These are phyloP conservation scores for Rhopalosiphum padi DNA, from an alignment of 1,140 invertebrate genomes.

Conservation along the genomic window DNA sequence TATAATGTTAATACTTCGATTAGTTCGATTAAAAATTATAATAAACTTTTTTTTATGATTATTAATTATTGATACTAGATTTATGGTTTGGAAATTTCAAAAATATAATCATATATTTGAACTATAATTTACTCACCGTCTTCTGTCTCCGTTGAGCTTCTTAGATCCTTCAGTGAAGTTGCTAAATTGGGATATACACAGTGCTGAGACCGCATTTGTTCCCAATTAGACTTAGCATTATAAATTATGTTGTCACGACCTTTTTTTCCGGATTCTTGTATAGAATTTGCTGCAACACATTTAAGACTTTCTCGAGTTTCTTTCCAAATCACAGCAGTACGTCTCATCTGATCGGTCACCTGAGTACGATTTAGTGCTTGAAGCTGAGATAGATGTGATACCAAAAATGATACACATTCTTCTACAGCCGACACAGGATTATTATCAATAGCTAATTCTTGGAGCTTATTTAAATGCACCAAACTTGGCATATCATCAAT, in stretches of 20 bases:
- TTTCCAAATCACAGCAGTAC: constrained; percentile 77
- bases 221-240: constrained; percentile 83
- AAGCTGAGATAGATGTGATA: constrained; percentile 78
- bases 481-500: constrained; percentile 73
- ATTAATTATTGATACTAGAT: not conserved
- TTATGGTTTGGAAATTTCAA: not conserved
- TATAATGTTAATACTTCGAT: not conserved
- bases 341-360: constrained; percentile 74
- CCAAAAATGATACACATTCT: constrained; percentile 79
- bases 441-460: constrained; percentile 84
- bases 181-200: constrained; percentile 62
- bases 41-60: not conserved
- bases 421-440: constrained; percentile 80
- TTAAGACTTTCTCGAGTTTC: constrained; percentile 63
- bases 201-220: constrained; percentile 75
- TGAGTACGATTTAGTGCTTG: constrained; percentile 75
- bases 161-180: constrained; percentile 25
- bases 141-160: constrained; percentile 52
- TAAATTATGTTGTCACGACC: constrained; percentile 78
- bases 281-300: constrained; percentile 45
- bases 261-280: constrained; percentile 57
- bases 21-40: not conserved
- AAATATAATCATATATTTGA: not conserved
- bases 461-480: constrained; percentile 74
- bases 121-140: not conserved